A percentile compares a stretch with the other conserved stretches of the same genome.
phyloP scores from a whole-genome alignment of 23 tunicate species.

The Ciona savignyi region DNA sequence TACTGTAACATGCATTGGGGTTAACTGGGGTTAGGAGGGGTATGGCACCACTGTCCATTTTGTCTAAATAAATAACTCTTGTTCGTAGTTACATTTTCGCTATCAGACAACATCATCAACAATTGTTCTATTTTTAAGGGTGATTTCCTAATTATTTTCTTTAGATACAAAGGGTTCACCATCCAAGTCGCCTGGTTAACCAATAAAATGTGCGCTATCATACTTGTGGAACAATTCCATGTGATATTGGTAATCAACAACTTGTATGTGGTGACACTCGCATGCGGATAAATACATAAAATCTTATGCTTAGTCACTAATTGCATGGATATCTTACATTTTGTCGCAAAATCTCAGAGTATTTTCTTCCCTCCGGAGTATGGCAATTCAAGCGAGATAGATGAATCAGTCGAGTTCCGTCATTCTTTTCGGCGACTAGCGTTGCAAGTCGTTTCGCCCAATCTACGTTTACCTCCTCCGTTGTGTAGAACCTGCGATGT shows the following conservation, averaged over 20 bases:
- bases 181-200: too few relatives aligned
- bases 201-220: too few relatives aligned
- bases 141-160: too few relatives aligned
- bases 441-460: conserved; percentile 89
- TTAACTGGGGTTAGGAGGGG: not conserved
- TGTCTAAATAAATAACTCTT: not conserved
- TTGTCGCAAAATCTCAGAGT: conserved; percentile 38
- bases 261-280: not conserved
- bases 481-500: conserved; percentile 25
- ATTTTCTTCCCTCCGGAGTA: conserved; percentile 37
- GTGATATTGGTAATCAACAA: too few relatives aligned
- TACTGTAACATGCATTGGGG: conserved; percentile 8
- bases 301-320: too few relatives aligned
- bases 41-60: not conserved
- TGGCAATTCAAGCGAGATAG: conserved; percentile 63
- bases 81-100: too few relatives aligned
- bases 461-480: conserved; percentile 87
- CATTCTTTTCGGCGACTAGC: conserved; percentile 89
- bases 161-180: not conserved
- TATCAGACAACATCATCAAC: too few relatives aligned
- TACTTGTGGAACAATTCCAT: too few relatives aligned
- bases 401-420: conserved; percentile 86
- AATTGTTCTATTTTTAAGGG: too few relatives aligned
- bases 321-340: too few relatives aligned
- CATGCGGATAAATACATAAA: not conserved